Percentiles rank a stretch among this genome's conserved stretches.
Conservation (phyloP, 2,797 vertebrate genomes). For the Cyprinodon diabolis region DNA sequence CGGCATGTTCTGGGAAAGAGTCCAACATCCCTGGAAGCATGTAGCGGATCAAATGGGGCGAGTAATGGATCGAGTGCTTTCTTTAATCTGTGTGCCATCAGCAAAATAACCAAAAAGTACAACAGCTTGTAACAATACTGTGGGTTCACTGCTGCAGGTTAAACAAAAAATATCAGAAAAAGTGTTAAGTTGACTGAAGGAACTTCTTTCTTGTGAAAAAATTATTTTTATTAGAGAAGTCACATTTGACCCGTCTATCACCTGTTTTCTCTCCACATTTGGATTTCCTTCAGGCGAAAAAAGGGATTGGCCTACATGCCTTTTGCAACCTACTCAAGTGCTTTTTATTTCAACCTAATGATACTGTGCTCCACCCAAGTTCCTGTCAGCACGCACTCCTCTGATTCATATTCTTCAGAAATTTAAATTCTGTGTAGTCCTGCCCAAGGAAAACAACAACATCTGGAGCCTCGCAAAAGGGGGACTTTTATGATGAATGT, state of each 20-base stretch:
- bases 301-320: conserved; percentile 32
- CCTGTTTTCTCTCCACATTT: conserved; percentile 21
- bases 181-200: conserved; percentile 6
- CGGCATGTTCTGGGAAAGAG: conserved; percentile 7
- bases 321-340: conserved; percentile 28
- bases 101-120: conserved; percentile 1
- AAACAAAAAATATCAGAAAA: conserved; percentile 7
- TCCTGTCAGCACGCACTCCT: conserved; percentile 39
- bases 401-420: conserved; percentile 29
- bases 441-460: conserved; percentile 41
- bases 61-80: conserved; percentile 3
- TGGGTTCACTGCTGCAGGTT: background rate
- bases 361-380: conserved; percentile 36
- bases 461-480: conserved; percentile 30
- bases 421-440: conserved; percentile 18
- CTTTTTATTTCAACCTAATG: conserved; percentile 35
- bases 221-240: conserved; percentile 13
- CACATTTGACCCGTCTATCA: conserved; percentile 17
- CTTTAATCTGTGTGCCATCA: conserved; percentile 14
- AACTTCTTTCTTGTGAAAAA: conserved; percentile 2
- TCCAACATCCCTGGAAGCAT: conserved; percentile 20
- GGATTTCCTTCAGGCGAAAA: conserved; percentile 30
- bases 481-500: conserved; percentile 12
- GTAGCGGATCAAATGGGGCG: conserved; percentile 1
- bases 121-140: conserved; percentile 1